Base-by-base conservation (phyloP, 2,113 vertebrate genomes). In the Chamaea fasciata region DNA sequence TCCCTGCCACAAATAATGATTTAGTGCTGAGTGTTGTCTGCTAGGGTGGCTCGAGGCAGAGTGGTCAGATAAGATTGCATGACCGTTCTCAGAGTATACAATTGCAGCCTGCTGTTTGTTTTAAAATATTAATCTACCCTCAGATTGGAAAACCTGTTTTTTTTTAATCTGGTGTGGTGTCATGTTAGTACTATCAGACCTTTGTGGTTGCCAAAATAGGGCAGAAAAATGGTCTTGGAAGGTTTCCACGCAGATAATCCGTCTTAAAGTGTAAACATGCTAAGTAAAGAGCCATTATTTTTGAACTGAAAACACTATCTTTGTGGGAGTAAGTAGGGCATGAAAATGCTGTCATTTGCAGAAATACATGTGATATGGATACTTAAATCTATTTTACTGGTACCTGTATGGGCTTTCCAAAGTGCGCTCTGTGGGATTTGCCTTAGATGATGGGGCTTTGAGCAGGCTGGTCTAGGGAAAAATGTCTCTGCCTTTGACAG, bases 21-120 rank as follows among this genome's bases (percentile, higher is more conserved):
- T 87, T 60, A 52, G 53, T 31, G 17, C 70, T 71, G 85, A 41
- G 13, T 93, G 35, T 15, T 64, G 27, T 52, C 23, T 82, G 13
- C 52, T 55, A 6, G 53, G 64, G 53, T 68, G 53, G 68, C 47
- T 75, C 69, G 52, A 89, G 37, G 46, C 68, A 92, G 62, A 65
- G 35, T 59, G 37, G 73, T 75, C 30, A n/a, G n/a, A 35, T 73
- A 50, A 44, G 17, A 18, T 84, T 22, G 24, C 20, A 24, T 31
- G 11, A 33, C 17, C 22, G 26, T 82, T 94, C 81, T 94, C 49
- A 68, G 67, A 74, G 90, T 69, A 50, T 83, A 79, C 64, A 27
- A 17, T 97, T 96, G 71, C 95, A 86, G 74, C 74, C 22, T 33
- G 53, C 10, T 90, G 78, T 95, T 77, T 95, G 82, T 94, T 95